These are phyloP conservation scores for Ctenomys sociabilis DNA, from an alignment of 2,113 vertebrate species.

Conservation along the genomic window DNA sequence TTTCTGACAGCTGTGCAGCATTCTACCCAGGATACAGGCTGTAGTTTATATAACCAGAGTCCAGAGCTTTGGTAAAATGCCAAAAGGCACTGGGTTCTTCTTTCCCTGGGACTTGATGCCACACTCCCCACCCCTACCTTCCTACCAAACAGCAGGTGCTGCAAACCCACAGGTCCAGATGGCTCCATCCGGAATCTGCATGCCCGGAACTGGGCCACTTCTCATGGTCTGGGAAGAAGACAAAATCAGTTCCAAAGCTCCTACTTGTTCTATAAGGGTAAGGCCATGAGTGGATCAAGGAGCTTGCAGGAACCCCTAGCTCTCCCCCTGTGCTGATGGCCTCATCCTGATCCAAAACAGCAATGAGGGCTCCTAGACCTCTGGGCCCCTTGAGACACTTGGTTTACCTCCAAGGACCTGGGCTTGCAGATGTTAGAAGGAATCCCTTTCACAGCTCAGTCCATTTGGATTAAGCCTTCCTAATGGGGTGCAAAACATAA, in stretches of 20 bases:
- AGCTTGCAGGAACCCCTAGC: neutral
- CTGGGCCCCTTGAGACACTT: neutral
- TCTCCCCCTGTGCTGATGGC: neutral
- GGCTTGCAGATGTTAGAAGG: neutral
- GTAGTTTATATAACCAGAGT: neutral
- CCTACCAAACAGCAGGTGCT: neutral
- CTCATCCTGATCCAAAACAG: neutral
- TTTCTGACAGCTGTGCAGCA: neutral
- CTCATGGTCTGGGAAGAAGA: neutral
- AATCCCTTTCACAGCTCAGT: neutral
- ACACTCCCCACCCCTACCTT: neutral
- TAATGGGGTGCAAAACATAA: neutral
- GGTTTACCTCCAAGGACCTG: neutral
- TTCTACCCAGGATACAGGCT: accelerated
- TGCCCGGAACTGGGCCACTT: neutral
- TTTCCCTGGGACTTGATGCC: neutral
- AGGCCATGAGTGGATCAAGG: accelerated
- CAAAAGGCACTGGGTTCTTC: neutral
- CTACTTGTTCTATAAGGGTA: neutral
- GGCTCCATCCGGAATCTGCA: accelerated
- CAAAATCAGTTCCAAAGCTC: neutral
- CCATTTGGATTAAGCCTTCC: neutral
- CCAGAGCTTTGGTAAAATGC: neutral
- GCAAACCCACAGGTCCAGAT: neutral
- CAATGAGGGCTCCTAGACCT: neutral